These are phyloP conservation scores for Neoitamus cyanurus DNA, from an alignment of 2,888 invertebrate species.

Conservation along the genomic window DNA sequence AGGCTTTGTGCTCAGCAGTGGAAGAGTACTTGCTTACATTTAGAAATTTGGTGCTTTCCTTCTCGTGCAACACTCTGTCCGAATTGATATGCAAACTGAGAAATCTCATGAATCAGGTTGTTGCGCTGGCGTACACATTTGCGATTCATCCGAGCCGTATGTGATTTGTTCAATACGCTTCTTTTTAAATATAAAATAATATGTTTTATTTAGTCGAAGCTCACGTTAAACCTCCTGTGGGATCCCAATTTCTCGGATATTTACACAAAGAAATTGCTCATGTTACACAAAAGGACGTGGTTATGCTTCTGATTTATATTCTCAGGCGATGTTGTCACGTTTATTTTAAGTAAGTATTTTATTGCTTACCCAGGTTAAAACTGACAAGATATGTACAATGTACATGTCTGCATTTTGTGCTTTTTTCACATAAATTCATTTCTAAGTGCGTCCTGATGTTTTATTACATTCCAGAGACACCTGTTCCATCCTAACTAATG, in stretches of 20 bases:
- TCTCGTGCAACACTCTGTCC: slow-evolving; percentile 57
- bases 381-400: too few species aligned
- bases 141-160: slow-evolving; percentile 59
- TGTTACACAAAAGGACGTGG: slow-evolving; percentile 59
- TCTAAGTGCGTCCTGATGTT: too few species aligned
- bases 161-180: neutral
- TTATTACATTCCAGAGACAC: too few species aligned
- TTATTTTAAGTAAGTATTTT: slow-evolving; percentile 60
- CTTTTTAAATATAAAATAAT: neutral
- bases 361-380: too few species aligned
- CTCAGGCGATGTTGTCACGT: slow-evolving; percentile 62
- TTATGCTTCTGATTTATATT: slow-evolving; percentile 61
- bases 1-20: slow-evolving; percentile 74
- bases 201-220: slow-evolving; percentile 56
- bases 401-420: too few species aligned
- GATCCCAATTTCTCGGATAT: slow-evolving; percentile 61
- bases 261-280: slow-evolving; percentile 62
- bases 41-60: slow-evolving; percentile 64
- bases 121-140: slow-evolving; percentile 59
- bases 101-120: slow-evolving; percentile 60
- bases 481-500: too few species aligned
- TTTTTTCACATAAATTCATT: too few species aligned
- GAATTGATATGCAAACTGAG: slow-evolving; percentile 58
- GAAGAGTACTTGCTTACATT: slow-evolving; percentile 72
- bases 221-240: slow-evolving; percentile 56